Percentiles rank a stretch among this genome's conserved stretches.
Conservation (phyloP, 2,888 invertebrate species). For the Aspidapion aeneum region DNA sequence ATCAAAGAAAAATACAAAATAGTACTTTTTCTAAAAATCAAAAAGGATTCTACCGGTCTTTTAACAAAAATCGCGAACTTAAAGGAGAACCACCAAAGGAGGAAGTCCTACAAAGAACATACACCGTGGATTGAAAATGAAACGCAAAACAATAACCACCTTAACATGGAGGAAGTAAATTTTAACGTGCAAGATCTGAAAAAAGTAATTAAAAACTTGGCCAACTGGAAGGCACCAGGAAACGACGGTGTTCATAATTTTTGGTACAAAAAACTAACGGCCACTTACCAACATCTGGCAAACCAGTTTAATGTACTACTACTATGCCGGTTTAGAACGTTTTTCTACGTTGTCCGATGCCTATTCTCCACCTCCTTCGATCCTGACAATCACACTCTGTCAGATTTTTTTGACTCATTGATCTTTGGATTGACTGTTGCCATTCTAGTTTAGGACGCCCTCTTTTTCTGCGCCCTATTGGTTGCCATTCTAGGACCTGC, state of each 20-base stretch:
- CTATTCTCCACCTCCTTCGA: no score
- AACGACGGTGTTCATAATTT: neutral
- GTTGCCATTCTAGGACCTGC: neutral
- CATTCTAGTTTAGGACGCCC: no score
- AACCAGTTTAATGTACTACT: no score
- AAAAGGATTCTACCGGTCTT: neutral
- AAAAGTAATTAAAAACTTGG: neutral
- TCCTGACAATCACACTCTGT: no score
- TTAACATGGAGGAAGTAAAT: neutral
- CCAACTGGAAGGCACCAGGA: neutral
- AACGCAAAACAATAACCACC: neutral
- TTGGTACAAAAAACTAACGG: neutral
- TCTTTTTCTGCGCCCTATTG: neutral
- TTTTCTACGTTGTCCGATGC: no score
- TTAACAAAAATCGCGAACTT: neutral
- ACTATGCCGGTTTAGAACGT: no score
- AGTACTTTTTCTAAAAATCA: neutral
- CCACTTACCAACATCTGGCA: no score
- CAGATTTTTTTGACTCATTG: no score
- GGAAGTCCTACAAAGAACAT: neutral
- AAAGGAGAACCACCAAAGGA: neutral
- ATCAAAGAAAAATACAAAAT: neutral
- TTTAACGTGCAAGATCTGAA: neutral
- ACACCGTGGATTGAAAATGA: neutral
- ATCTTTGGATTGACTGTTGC: no score